Conservation (phyloP, 2,797 vertebrate genomes). For the Meriones psammophilus region DNA sequence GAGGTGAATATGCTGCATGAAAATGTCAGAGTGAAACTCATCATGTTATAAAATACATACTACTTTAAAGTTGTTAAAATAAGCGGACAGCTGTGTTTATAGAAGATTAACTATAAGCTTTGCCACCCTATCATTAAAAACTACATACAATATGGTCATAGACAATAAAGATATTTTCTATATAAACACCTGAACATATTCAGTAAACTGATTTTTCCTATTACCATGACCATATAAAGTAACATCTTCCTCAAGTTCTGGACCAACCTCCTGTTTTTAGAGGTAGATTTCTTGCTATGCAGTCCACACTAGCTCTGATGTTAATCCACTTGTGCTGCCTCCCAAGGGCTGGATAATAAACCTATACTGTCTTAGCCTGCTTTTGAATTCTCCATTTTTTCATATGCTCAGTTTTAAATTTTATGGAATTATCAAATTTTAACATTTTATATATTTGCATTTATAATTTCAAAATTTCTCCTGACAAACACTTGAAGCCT, state of each 20-base stretch:
- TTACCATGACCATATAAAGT: neutral
- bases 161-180: neutral
- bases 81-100: neutral
- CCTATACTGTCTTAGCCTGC: fast-evolving
- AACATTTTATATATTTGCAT: neutral
- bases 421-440: neutral
- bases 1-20: neutral
- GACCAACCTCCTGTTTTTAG: neutral
- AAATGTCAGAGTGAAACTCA: neutral
- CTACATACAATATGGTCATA: neutral
- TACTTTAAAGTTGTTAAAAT: neutral
- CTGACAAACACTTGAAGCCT: neutral
- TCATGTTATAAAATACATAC: neutral
- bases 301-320: neutral
- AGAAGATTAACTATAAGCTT: neutral
- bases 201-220: neutral
- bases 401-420: too few relatives aligned
- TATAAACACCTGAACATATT: neutral
- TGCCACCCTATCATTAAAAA: neutral
- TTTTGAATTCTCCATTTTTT: neutral
- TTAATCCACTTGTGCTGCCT: neutral
- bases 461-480: neutral
- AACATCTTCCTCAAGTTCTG: neutral
- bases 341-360: neutral
- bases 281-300: neutral